Percentiles rank a stretch among this genome's conserved stretches.
Evolutionary conservation across 2,888 invertebrate species (phyloP).

Genomic region (Eupithecia exiguata): DNA sequence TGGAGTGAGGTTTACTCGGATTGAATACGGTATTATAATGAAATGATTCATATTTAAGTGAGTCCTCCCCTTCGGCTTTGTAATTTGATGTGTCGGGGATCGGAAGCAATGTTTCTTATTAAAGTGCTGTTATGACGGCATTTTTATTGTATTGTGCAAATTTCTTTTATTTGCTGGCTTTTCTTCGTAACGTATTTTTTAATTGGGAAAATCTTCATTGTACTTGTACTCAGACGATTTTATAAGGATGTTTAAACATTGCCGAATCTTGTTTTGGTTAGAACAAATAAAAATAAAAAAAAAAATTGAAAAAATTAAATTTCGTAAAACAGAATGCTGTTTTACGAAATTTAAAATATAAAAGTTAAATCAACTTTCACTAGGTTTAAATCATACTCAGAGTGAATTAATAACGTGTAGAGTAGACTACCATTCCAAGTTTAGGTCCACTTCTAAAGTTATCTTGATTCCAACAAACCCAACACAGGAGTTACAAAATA

Average conservation of each 20-base stretch:
- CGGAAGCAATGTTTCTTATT: constrained; percentile 82
- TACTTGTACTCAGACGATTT: not conserved
- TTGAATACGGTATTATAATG: constrained; percentile 84
- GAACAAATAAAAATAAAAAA: too few species aligned
- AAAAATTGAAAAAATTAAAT: too few species aligned
- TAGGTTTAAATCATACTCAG: not conserved
- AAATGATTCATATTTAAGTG: constrained; percentile 85
- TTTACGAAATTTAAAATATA: not conserved
- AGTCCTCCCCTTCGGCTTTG: constrained; percentile 77
- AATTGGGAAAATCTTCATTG: constrained; percentile 1
- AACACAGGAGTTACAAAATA: too few species aligned
- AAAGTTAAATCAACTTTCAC: not conserved
- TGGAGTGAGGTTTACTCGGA: constrained; percentile 82
- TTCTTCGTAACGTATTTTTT: constrained; percentile 21
- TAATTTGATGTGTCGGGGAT: constrained; percentile 79
- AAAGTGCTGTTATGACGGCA: constrained; percentile 77
- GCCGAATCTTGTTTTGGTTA: not conserved
- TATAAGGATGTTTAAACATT: not conserved
- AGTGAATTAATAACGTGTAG: not conserved
- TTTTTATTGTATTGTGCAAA: constrained; percentile 65
- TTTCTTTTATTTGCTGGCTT: constrained; percentile 43
- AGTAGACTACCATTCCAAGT: not conserved
- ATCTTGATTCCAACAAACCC: not conserved
- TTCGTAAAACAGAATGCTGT: too few species aligned
- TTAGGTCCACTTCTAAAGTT: not conserved